Evolutionary conservation across 2,113 vertebrate genomes (phyloP).

Genomic region (Anoplopoma fimbria): DNA sequence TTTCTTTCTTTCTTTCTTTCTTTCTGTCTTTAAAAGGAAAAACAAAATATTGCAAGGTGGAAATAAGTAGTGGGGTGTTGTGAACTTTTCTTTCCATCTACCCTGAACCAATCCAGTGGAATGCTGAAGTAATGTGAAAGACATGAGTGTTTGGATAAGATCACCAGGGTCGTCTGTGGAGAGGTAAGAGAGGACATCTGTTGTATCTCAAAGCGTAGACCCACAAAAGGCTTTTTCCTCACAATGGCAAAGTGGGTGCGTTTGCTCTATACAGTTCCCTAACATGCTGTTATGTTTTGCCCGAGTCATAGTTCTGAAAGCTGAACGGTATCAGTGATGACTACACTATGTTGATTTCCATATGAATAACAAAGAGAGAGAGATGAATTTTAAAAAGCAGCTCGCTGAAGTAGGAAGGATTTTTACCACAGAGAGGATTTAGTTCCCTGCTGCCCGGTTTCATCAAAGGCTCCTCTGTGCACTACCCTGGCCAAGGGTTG

Average conservation of each 20-base stretch:
- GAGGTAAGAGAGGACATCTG: slow-evolving; percentile 20
- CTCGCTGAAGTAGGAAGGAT: slow-evolving; percentile 18
- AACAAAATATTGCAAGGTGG: background rate
- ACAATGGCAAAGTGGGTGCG: background rate
- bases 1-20: too few relatives aligned
- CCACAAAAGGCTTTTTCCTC: background rate
- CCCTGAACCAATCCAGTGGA: slow-evolving; percentile 38
- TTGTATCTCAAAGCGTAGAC: background rate
- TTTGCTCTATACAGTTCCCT: background rate
- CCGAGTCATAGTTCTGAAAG: background rate
- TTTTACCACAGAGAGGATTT: slow-evolving; percentile 41
- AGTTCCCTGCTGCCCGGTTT: slow-evolving; percentile 48
- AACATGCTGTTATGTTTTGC: background rate
- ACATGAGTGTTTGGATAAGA: slow-evolving; percentile 23
- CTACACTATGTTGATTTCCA: background rate
- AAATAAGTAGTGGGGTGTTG: slow-evolving; percentile 4
- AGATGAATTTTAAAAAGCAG: slow-evolving; percentile 19
- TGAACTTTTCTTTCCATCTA: background rate
- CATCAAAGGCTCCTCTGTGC: slow-evolving; percentile 73
- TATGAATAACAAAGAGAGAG: background rate
- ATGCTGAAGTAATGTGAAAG: slow-evolving; percentile 34
- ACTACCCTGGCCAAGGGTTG: slow-evolving; percentile 20
- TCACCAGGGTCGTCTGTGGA: slow-evolving; percentile 5
- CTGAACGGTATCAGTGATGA: background rate
- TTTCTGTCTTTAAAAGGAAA: slow-evolving; percentile 13